Percentiles rank a stretch among this genome's conserved stretches.
phyloP scores from a whole-genome alignment of 2,113 vertebrate genomes.

The Datnioides undecimradiatus region DNA sequence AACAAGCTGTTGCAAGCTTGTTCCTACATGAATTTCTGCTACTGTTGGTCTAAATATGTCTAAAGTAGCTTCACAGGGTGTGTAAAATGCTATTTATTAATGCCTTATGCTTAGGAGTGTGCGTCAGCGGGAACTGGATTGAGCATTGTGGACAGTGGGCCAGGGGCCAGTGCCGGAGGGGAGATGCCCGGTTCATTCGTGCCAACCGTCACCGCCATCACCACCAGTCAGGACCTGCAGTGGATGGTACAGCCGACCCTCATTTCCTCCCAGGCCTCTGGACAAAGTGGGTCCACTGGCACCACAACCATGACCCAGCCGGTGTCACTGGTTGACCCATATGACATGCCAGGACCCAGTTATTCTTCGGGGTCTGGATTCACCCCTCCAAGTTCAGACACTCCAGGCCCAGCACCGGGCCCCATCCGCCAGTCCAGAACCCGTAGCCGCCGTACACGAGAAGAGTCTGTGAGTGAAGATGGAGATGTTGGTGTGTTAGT shows the following conservation, averaged over 20 bases:
- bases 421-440: constrained; percentile 85
- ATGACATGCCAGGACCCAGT: constrained; percentile 93
- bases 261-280: constrained; percentile 94
- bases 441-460: constrained; percentile 87
- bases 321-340: constrained; percentile 88
- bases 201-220: constrained; percentile 97
- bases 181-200: constrained; percentile 97
- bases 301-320: constrained; percentile 84
- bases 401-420: constrained; percentile 82
- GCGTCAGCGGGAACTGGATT: constrained; percentile 79
- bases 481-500: constrained; percentile 84
- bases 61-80: not conserved
- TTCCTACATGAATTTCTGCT: not conserved
- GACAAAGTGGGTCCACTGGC: constrained; percentile 83
- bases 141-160: constrained; percentile 80
- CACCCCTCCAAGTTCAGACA: constrained; percentile 78
- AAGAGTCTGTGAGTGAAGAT: constrained; percentile 91
- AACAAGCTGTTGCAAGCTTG: not conserved
- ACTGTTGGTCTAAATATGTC: not conserved
- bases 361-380: constrained; percentile 87
- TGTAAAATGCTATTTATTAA: constrained; percentile 13
- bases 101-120: constrained; percentile 80
- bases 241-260: constrained; percentile 97
- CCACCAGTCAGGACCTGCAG: constrained; percentile 97
- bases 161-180: constrained; percentile 82